These are phyloP conservation scores for Metalampra italica DNA, from an alignment of 2,888 invertebrate genomes.

Conservation along the genomic window DNA sequence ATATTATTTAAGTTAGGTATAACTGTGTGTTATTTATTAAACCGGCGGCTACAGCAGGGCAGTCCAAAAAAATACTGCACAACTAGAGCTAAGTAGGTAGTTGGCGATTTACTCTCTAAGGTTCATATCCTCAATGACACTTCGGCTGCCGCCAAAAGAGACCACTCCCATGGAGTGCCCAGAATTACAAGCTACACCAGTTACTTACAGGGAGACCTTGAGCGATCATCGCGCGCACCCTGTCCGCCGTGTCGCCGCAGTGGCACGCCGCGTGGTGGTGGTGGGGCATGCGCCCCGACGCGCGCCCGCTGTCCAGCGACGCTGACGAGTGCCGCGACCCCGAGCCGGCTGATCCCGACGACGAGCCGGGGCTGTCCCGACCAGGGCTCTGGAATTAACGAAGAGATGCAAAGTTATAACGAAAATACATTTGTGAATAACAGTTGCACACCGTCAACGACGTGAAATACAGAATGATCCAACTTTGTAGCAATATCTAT, in stretches of 20 bases:
- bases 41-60: too few relatives aligned
- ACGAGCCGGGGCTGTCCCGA: conserved; percentile 94
- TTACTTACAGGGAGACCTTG: conserved; percentile 84
- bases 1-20: too few relatives aligned
- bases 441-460: neutral
- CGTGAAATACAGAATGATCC: too few relatives aligned
- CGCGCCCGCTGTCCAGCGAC: conserved; percentile 93
- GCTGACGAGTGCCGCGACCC: conserved; percentile 94
- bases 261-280: conserved; percentile 88
- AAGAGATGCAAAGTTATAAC: conserved; percentile 8
- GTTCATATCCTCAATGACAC: too few relatives aligned
- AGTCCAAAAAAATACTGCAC: too few relatives aligned
- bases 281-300: conserved; percentile 87
- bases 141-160: too few relatives aligned
- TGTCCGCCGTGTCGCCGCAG: conserved; percentile 86
- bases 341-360: conserved; percentile 91
- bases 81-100: too few relatives aligned
- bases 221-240: conserved; percentile 80
- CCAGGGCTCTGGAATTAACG: conserved; percentile 89
- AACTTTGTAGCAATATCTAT: too few relatives aligned
- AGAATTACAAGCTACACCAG: conserved; percentile 24
- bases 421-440: neutral
- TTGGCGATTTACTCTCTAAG: too few relatives aligned
- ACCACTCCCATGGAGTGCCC: neutral
- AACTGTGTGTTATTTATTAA: too few relatives aligned